phyloP scores from a whole-genome alignment of 1,140 invertebrate species.

The Melitaea cinxia region DNA sequence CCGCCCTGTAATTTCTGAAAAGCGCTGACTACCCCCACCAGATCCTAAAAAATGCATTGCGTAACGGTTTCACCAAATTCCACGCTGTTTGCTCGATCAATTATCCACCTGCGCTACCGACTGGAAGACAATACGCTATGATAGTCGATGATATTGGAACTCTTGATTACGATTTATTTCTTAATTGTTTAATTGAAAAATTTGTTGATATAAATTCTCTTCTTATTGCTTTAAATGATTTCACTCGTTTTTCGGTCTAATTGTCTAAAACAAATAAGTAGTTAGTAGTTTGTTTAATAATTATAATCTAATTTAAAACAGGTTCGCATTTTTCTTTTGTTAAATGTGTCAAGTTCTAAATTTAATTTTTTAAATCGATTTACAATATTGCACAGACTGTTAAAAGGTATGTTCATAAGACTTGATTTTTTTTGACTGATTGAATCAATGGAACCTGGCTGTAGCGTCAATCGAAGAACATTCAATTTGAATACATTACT shows the following conservation, averaged over 20 bases:
- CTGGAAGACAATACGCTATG: slow-evolving; percentile 28
- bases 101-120: slow-evolving; percentile 64
- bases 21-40: slow-evolving; percentile 69
- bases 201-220: too few relatives aligned
- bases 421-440: slow-evolving; percentile 20
- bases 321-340: too few relatives aligned
- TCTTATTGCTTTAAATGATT: neutral
- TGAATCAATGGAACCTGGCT: slow-evolving; percentile 22
- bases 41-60: slow-evolving; percentile 81
- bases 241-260: neutral
- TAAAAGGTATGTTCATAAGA: neutral
- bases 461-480: slow-evolving; percentile 24
- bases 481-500: slow-evolving; percentile 35
- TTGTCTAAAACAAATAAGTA: too few relatives aligned
- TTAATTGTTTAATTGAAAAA: too few relatives aligned
- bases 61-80: slow-evolving; percentile 76
- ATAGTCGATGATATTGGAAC: slow-evolving; percentile 17
- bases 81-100: slow-evolving; percentile 71
- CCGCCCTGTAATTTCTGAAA: slow-evolving; percentile 75
- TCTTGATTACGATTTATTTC: slow-evolving; percentile 13
- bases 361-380: neutral
- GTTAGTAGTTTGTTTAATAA: too few relatives aligned
- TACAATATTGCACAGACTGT: neutral
- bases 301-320: too few relatives aligned
- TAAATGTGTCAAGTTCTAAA: neutral